These are phyloP conservation scores for Lithophane socia DNA, from an alignment of 2,888 invertebrate species.

Conservation along the genomic window DNA sequence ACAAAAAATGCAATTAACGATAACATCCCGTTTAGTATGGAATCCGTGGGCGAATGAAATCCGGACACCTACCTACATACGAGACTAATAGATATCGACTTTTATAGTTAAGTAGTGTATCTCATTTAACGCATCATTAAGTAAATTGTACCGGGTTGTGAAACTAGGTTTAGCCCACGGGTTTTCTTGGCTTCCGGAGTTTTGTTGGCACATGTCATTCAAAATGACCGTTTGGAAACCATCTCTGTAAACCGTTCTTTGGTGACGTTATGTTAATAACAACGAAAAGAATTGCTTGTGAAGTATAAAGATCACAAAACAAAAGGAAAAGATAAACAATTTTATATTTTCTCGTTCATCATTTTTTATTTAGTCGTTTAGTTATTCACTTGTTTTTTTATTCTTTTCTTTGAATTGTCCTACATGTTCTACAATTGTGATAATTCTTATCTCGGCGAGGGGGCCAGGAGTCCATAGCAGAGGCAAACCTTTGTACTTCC, in stretches of 20 bases:
- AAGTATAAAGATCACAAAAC: neutral
- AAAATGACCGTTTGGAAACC: neutral
- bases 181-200: constrained; percentile 46
- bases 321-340: neutral
- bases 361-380: neutral
- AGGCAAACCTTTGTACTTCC: no score
- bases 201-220: constrained; percentile 32
- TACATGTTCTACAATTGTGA: no score
- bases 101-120: constrained; percentile 63
- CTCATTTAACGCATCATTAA: constrained; percentile 67
- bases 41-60: constrained; percentile 62
- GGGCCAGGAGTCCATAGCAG: no score
- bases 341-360: neutral
- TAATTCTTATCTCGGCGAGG: no score
- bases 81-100: constrained; percentile 62
- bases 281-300: neutral
- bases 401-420: no score
- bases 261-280: neutral
- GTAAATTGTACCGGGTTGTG: constrained; percentile 58
- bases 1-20: constrained; percentile 64
- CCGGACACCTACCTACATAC: constrained; percentile 64
- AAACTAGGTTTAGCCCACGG: constrained; percentile 57
- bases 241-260: neutral
- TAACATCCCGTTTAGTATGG: constrained; percentile 50
- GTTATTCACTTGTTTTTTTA: no score